Conservation (phyloP, 2,888 invertebrate species). For the Psylliodes chrysocephalus region DNA sequence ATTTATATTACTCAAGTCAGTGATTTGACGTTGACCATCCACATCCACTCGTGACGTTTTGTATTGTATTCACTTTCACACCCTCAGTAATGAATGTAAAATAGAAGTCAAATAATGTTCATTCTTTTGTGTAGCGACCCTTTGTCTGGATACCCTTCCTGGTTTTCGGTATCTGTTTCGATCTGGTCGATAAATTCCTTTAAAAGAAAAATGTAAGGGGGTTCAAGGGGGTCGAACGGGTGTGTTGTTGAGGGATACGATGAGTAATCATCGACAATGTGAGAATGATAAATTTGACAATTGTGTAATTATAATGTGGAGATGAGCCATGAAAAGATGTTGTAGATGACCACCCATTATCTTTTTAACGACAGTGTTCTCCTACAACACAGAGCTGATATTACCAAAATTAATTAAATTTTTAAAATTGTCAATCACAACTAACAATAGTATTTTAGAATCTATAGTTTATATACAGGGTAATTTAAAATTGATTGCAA, state of each 20-base stretch:
- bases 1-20: background rate
- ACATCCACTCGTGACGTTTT: slow-evolving; percentile 11
- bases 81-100: slow-evolving; percentile 31
- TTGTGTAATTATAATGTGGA: background rate
- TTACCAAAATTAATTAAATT: too few species aligned
- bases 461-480: too few species aligned
- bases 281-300: background rate
- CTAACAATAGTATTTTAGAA: too few species aligned
- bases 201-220: slow-evolving; percentile 4
- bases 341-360: too few species aligned
- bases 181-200: slow-evolving; percentile 27
- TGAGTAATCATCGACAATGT: slow-evolving; percentile 1
- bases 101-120: slow-evolving; percentile 32
- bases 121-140: slow-evolving; percentile 22
- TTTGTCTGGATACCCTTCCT: slow-evolving; percentile 4
- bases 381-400: too few species aligned
- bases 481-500: too few species aligned
- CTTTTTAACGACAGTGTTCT: too few species aligned
- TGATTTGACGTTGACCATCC: slow-evolving; percentile 8
- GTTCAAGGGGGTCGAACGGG: background rate
- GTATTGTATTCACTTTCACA: slow-evolving; percentile 32
- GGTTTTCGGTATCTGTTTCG: slow-evolving; percentile 23
- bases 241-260: background rate
- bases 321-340: background rate
- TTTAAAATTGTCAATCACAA: too few species aligned